These are phyloP conservation scores for Caracal caracal DNA, from an alignment of 2,113 vertebrate species.

Conservation along the genomic window DNA sequence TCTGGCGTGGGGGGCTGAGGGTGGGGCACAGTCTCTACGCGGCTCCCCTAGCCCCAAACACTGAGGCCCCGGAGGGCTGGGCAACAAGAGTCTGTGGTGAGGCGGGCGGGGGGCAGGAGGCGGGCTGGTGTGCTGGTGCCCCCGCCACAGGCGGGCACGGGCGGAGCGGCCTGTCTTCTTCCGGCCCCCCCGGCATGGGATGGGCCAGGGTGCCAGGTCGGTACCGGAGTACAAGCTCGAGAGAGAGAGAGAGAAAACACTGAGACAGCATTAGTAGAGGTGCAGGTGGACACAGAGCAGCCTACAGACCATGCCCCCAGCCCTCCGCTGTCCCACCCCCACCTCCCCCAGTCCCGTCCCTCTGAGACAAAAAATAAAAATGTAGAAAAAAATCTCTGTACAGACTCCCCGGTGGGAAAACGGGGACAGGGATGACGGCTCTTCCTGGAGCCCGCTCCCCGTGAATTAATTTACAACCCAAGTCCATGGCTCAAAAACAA, in stretches of 20 bases:
- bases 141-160: slow-evolving; percentile 11
- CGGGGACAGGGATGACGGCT: slow-evolving; percentile 46
- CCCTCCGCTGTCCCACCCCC: not conserved
- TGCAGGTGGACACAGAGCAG: slow-evolving; percentile 49
- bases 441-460: slow-evolving; percentile 74
- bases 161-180: slow-evolving; percentile 69
- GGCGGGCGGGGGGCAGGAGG: not conserved
- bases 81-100: slow-evolving; percentile 80
- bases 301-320: slow-evolving; percentile 37
- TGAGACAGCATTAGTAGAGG: slow-evolving; percentile 85
- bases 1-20: slow-evolving; percentile 64
- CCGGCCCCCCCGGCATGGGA: slow-evolving; percentile 62
- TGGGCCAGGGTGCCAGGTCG: slow-evolving; percentile 48
- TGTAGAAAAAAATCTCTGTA: slow-evolving; percentile 83
- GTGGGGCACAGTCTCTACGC: slow-evolving; percentile 71
- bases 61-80: slow-evolving; percentile 63
- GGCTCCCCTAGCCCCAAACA: slow-evolving; percentile 73
- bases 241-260: slow-evolving; percentile 85
- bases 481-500: slow-evolving; percentile 78
- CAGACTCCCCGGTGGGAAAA: slow-evolving; percentile 68
- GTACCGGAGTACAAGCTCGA: slow-evolving; percentile 74
- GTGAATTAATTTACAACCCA: slow-evolving; percentile 77
- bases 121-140: slow-evolving; percentile 15
- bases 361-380: slow-evolving; percentile 81
- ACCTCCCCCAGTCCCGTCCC: slow-evolving; percentile 1